Evolutionary conservation across 2,888 invertebrate species (phyloP).

Genomic region (Erebia palarica): DNA sequence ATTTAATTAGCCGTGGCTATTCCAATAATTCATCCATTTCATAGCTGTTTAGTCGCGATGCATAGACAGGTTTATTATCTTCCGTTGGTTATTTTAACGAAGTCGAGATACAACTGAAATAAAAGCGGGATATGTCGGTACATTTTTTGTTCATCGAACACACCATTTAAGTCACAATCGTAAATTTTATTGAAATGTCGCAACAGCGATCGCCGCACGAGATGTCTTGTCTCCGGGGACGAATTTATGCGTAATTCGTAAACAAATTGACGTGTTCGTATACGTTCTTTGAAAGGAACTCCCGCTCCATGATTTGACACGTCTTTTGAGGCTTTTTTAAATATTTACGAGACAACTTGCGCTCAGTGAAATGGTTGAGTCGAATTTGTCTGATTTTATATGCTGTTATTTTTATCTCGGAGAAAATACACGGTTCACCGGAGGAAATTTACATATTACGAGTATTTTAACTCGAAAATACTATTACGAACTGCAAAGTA

Average conservation of each 20-base stretch:
- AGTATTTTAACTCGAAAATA: constrained; percentile 5
- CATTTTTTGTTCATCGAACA: constrained; percentile 75
- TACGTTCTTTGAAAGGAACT: constrained; percentile 69
- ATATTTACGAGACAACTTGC: constrained; percentile 46
- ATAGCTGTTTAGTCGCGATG: constrained; percentile 64
- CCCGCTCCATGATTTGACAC: constrained; percentile 72
- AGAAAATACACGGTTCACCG: constrained; percentile 17
- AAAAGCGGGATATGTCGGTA: constrained; percentile 73
- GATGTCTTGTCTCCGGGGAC: constrained; percentile 79
- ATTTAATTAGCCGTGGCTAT: constrained; percentile 45
- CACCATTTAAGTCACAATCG: constrained; percentile 81
- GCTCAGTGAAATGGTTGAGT: constrained; percentile 32
- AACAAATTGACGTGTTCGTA: constrained; percentile 79
- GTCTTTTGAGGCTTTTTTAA: constrained; percentile 60
- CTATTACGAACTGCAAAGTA: constrained; percentile 1
- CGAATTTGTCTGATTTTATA: constrained; percentile 37
- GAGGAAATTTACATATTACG: constrained; percentile 20
- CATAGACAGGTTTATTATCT: constrained; percentile 74
- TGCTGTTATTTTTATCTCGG: constrained; percentile 24
- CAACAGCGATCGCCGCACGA: constrained; percentile 78
- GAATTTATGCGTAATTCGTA: constrained; percentile 82
- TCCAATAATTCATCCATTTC: constrained; percentile 62
- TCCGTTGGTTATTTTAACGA: constrained; percentile 78
- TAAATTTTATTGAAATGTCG: constrained; percentile 83
- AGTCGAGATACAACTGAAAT: constrained; percentile 71